These are phyloP conservation scores for Syngnathus floridae DNA, from an alignment of 2,113 vertebrate genomes.

Conservation along the genomic window DNA sequence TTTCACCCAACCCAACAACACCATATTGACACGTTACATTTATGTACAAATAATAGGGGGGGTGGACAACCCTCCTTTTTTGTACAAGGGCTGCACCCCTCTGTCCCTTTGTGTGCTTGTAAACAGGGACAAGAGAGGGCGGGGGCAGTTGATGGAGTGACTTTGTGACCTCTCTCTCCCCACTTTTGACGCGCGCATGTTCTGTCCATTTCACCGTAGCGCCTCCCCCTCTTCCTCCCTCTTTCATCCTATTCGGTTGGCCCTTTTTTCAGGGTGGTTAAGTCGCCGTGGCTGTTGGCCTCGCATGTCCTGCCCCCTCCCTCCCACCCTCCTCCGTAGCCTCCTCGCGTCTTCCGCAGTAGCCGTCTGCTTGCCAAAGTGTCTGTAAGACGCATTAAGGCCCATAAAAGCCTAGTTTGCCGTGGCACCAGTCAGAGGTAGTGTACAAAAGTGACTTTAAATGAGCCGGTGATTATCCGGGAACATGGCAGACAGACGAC, in stretches of 20 bases:
- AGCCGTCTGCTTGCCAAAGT: constrained; percentile 62
- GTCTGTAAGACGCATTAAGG: constrained; percentile 65
- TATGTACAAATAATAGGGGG: neutral
- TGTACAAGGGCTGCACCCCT: constrained; percentile 63
- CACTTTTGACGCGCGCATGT: constrained; percentile 58
- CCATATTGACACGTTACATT: neutral
- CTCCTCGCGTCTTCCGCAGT: constrained; percentile 38
- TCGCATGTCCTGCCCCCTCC: constrained; percentile 29
- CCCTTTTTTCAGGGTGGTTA: constrained; percentile 65
- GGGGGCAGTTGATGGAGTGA: constrained; percentile 48
- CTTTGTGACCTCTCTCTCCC: constrained; percentile 68
- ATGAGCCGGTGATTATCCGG: constrained; percentile 65
- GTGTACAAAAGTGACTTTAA: constrained; percentile 70
- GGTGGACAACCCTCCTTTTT: constrained; percentile 41
- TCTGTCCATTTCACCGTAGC: constrained; percentile 60
- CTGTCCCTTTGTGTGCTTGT: constrained; percentile 65
- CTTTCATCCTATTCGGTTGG: constrained; percentile 63
- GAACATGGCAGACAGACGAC: constrained; percentile 50
- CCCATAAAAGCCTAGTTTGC: constrained; percentile 66
- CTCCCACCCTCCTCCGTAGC: constrained; percentile 1
- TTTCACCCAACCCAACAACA: neutral
- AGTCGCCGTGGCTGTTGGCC: constrained; percentile 61
- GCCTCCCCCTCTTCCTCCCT: constrained; percentile 49
- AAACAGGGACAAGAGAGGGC: constrained; percentile 52
- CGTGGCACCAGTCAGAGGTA: constrained; percentile 62